A percentile compares a stretch with the other conserved stretches of the same genome.
These are phyloP conservation scores for Dolichopus griseipennis DNA, from an alignment of 2,888 invertebrate species.

Conservation along the genomic window DNA sequence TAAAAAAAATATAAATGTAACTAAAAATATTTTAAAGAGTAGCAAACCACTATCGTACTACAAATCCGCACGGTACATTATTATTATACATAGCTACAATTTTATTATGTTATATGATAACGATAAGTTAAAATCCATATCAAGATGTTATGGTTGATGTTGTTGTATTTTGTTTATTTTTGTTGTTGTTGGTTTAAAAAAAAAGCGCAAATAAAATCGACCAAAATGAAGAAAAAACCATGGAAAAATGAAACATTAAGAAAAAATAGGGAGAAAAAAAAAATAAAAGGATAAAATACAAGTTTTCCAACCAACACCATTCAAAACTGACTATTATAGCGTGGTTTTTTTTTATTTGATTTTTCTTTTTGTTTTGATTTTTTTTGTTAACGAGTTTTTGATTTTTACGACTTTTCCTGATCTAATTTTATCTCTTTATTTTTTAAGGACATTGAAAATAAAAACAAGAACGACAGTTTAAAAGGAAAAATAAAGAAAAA, in stretches of 20 bases:
- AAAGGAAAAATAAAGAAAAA: no score
- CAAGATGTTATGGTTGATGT: neutral
- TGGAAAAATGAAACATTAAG: neutral
- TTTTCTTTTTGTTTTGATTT: no score
- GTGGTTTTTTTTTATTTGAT: neutral
- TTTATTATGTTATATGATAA: no score
- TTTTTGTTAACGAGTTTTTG: slow-evolving; percentile 3
- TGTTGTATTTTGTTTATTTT: neutral
- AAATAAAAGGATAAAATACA: neutral
- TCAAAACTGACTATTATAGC: neutral
- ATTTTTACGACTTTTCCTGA: slow-evolving; percentile 1
- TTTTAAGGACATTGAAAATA: neutral
- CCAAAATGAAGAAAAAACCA: neutral
- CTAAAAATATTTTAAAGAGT: no score
- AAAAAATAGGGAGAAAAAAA: neutral
- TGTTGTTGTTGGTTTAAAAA: neutral
- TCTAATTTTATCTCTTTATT: slow-evolving; percentile 2
- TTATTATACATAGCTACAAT: no score
- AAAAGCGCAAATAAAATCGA: neutral
- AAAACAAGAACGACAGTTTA: neutral
- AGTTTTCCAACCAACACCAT: neutral
- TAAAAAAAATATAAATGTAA: no score
- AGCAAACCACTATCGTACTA: no score
- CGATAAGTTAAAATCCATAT: neutral
- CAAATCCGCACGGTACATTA: no score